Conservation (phyloP, 2,888 invertebrate species). For the Mechanitis mazaeus region DNA sequence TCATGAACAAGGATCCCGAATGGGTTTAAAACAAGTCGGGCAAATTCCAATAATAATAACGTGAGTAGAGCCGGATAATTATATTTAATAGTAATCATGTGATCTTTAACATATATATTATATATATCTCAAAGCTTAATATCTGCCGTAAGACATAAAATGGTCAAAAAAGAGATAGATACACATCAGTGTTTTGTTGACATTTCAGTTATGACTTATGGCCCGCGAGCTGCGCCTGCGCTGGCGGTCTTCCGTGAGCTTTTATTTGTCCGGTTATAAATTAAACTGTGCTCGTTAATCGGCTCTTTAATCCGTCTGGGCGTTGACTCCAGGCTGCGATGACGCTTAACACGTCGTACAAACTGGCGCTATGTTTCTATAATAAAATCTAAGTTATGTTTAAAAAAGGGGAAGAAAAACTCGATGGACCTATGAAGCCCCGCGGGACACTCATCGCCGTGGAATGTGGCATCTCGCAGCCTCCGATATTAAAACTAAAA, state of each 20-base stretch:
- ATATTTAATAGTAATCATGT: too few species aligned
- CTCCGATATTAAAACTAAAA: constrained; percentile 33
- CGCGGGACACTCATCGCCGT: constrained; percentile 52
- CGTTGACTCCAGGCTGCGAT: constrained; percentile 57
- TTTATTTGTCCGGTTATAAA: constrained; percentile 73
- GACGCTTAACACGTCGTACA: constrained; percentile 45
- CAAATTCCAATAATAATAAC: too few species aligned
- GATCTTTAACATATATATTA: too few species aligned
- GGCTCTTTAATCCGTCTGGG: constrained; percentile 73
- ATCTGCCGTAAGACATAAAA: too few species aligned
- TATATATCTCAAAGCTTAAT: too few species aligned
- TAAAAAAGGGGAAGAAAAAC: constrained; percentile 40
- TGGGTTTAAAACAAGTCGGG: too few species aligned
- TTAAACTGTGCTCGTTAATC: constrained; percentile 71
- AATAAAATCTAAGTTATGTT: constrained; percentile 51
- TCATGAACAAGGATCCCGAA: too few species aligned
- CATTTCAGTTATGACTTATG: constrained; percentile 51
- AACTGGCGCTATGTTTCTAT: constrained; percentile 41
- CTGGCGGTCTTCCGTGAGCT: constrained; percentile 55
- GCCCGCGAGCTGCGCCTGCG: constrained; percentile 38
- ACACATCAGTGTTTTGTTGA: constrained; percentile 47
- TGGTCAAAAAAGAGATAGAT: constrained; percentile 16
- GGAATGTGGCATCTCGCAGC: constrained; percentile 65
- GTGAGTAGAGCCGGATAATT: too few species aligned
- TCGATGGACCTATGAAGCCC: constrained; percentile 33